These are phyloP conservation scores for Manis javanica DNA, from an alignment of 2,797 vertebrate genomes.

Conservation along the genomic window DNA sequence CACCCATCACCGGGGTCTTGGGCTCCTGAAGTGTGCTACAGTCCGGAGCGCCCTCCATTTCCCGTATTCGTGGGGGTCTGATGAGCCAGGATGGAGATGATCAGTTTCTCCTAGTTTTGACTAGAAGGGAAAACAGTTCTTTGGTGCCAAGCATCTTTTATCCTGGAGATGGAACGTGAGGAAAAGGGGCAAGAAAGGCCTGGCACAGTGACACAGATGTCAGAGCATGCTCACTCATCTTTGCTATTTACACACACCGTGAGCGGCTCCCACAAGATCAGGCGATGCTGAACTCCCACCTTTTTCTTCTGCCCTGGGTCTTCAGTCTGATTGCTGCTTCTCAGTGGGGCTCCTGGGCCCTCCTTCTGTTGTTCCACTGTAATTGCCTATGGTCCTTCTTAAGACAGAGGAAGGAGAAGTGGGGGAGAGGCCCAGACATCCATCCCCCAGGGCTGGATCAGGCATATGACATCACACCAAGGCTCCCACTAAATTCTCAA, in stretches of 20 bases:
- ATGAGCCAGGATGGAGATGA: slow-evolving; percentile 41
- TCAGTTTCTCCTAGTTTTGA: slow-evolving; percentile 52
- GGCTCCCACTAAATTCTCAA: not conserved
- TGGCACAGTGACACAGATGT: not conserved
- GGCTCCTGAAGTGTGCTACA: not conserved
- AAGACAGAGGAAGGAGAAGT: not conserved
- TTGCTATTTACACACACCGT: not conserved
- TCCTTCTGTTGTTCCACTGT: not conserved
- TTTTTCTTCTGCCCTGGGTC: not conserved
- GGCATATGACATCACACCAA: not conserved
- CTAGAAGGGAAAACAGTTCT: not conserved
- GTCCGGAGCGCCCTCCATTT: not conserved
- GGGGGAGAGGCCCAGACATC: not conserved
- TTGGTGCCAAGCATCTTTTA: not conserved
- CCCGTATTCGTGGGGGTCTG: slow-evolving; percentile 55
- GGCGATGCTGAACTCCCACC: not conserved
- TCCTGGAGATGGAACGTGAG: not conserved
- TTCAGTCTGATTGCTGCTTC: not conserved
- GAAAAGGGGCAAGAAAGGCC: not conserved
- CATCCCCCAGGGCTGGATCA: not conserved
- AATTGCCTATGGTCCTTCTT: not conserved
- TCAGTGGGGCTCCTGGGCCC: not conserved
- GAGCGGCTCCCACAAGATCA: not conserved
- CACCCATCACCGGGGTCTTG: slow-evolving; percentile 66
- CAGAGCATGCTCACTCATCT: not conserved